phyloP scores from a whole-genome alignment of 1,140 invertebrate genomes.

The Proales similis region DNA sequence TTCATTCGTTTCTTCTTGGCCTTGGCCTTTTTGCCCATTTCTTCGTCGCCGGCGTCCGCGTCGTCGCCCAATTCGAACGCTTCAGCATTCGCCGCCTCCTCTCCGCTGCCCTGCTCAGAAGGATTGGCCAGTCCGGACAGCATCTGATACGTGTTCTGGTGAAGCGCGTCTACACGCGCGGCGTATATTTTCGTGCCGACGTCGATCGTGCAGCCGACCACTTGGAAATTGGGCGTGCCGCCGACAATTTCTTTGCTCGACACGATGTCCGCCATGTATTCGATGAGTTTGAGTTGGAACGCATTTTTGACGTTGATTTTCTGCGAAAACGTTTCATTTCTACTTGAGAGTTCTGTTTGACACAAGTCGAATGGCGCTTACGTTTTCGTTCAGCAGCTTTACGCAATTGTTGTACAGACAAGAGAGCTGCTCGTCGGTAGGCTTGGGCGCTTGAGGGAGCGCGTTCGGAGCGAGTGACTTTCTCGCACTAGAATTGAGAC shows the following conservation, averaged over 20 bases:
- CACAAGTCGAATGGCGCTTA: background rate
- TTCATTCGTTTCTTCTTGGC: conserved; percentile 11
- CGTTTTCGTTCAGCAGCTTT: conserved; percentile 33
- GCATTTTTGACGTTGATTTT: conserved; percentile 38
- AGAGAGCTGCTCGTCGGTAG: conserved; percentile 22
- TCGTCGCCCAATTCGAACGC: background rate
- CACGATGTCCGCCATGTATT: conserved; percentile 35
- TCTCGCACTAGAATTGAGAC: too few relatives aligned
- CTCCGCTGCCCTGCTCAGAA: background rate
- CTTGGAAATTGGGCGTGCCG: conserved; percentile 29
- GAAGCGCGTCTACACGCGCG: conserved; percentile 17
- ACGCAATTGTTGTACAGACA: conserved; percentile 37
- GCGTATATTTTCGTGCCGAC: conserved; percentile 35
- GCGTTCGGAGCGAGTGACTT: too few relatives aligned
- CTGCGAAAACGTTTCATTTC: background rate
- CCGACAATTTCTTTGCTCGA: conserved; percentile 19
- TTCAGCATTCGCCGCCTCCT: background rate
- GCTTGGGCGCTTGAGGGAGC: conserved; percentile 1
- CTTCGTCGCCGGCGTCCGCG: background rate
- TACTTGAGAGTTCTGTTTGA: background rate
- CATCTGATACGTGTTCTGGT: conserved; percentile 36
- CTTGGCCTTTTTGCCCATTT: conserved; percentile 24
- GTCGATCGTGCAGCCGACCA: conserved; percentile 33
- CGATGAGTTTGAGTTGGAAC: conserved; percentile 29
- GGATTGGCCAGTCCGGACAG: conserved; percentile 5